Percentiles rank a stretch among this genome's conserved stretches.
phyloP scores from a whole-genome alignment of 2,797 vertebrate species.

The Vireo griseus region DNA sequence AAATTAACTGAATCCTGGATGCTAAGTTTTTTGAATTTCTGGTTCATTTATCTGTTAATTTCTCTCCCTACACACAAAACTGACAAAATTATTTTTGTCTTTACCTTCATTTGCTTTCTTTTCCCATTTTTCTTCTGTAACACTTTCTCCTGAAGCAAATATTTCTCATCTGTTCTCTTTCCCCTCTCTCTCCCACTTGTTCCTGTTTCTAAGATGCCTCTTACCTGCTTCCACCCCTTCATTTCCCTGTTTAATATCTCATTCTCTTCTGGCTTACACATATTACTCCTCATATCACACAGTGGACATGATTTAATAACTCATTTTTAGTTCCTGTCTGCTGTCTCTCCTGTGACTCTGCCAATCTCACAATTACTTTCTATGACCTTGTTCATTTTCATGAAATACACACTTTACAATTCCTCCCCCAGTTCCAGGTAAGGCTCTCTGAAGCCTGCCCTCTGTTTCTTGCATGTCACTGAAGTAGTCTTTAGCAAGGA shows the following conservation, averaged over 20 bases:
- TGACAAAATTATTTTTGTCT: background rate
- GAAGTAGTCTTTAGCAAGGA: background rate
- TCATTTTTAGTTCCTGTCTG: background rate
- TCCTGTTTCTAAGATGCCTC: background rate
- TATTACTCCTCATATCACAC: background rate
- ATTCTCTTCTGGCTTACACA: background rate
- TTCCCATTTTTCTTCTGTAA: background rate
- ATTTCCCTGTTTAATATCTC: background rate
- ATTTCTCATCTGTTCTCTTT: background rate
- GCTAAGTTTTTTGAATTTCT: background rate
- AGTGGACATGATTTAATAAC: background rate
- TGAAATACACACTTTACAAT: background rate
- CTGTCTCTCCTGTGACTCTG: background rate
- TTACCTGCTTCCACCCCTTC: background rate
- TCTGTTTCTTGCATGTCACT: background rate
- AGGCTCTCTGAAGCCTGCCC: background rate
- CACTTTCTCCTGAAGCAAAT: background rate
- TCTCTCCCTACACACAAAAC: background rate
- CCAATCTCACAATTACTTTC: background rate
- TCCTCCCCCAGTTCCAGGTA: fast-evolving
- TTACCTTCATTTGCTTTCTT: background rate
- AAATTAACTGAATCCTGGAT: background rate
- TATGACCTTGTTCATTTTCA: background rate
- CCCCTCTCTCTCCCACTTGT: background rate
- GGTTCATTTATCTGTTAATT: background rate